phyloP scores from a whole-genome alignment of 2,797 vertebrate species.

The Lindbergichthys nudifrons region DNA sequence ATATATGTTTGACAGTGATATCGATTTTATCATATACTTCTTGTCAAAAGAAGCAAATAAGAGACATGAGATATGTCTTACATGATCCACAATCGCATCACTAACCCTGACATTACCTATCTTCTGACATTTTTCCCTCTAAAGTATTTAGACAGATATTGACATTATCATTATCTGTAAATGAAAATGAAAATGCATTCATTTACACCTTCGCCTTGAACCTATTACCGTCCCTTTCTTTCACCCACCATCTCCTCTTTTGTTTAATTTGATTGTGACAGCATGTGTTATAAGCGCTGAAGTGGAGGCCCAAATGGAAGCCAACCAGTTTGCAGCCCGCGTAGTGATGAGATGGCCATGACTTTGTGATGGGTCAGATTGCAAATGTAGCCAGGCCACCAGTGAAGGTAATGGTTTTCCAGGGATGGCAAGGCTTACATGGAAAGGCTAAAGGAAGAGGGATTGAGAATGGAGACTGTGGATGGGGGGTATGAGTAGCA shows the following conservation, averaged over 20 bases:
- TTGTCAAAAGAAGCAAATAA: neutral
- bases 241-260: conserved; percentile 35
- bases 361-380: conserved; percentile 71
- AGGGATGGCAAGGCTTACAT: conserved; percentile 65
- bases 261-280: conserved; percentile 59
- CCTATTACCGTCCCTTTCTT: conserved; percentile 13
- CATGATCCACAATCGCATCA: conserved; percentile 1
- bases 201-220: conserved; percentile 14
- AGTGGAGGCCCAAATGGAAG: conserved; percentile 58
- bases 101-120: conserved; percentile 5
- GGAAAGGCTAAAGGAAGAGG: conserved; percentile 35
- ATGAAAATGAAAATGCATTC: conserved; percentile 22
- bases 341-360: conserved; percentile 66
- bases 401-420: conserved; percentile 75
- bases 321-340: conserved; percentile 51
- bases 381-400: conserved; percentile 62
- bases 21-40: neutral
- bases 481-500: conserved; percentile 42
- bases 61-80: neutral
- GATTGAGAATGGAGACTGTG: conserved; percentile 46
- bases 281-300: conserved; percentile 40
- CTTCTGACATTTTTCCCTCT: neutral
- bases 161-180: conserved; percentile 39
- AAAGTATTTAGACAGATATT: conserved; percentile 23
- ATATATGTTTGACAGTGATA: neutral